These are phyloP conservation scores for Chrysodeixis includens DNA, from an alignment of 2,888 invertebrate genomes.

Conservation along the genomic window DNA sequence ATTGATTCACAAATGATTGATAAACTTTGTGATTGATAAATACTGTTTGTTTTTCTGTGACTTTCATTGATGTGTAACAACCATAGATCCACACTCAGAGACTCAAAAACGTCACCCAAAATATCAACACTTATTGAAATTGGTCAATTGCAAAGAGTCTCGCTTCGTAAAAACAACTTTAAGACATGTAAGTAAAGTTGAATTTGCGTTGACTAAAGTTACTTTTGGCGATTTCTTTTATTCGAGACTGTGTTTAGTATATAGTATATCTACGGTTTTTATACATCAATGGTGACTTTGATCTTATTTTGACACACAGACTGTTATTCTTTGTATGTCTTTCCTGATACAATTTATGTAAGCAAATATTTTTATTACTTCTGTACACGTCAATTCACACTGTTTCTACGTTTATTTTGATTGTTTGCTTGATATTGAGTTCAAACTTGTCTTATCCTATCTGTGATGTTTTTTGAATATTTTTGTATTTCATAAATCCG, in stretches of 20 bases:
- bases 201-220: too few relatives aligned
- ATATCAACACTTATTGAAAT: too few relatives aligned
- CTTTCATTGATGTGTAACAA: too few relatives aligned
- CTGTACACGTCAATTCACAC: constrained; percentile 11
- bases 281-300: constrained; percentile 16
- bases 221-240: too few relatives aligned
- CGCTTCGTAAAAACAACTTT: too few relatives aligned
- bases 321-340: constrained; percentile 46
- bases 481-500: neutral
- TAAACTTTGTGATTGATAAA: constrained; percentile 19
- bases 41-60: constrained; percentile 29
- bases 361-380: constrained; percentile 28
- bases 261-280: too few relatives aligned
- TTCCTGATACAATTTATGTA: constrained; percentile 45
- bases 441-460: neutral
- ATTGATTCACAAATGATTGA: constrained; percentile 25
- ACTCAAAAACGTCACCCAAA: too few relatives aligned
- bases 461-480: neutral
- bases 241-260: too few relatives aligned
- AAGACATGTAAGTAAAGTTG: too few relatives aligned
- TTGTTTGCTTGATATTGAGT: constrained; percentile 26
- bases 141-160: too few relatives aligned
- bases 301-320: constrained; percentile 41
- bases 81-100: too few relatives aligned
- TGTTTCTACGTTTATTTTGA: constrained; percentile 9